Base-by-base conservation (phyloP, 2,888 invertebrate species). In the Drosophila pseudotalamancana region DNA sequence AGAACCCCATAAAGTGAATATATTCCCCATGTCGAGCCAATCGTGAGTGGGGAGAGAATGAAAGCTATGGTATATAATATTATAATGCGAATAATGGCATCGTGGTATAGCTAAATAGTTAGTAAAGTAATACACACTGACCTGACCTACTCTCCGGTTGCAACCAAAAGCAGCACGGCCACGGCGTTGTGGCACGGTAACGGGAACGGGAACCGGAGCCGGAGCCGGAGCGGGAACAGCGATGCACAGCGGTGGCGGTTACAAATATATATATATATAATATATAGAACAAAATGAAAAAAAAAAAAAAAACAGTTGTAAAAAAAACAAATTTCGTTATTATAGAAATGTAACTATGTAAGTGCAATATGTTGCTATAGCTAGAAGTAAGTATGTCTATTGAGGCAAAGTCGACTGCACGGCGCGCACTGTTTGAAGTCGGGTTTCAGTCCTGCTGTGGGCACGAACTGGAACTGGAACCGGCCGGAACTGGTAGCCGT, bases 71-170 rank as follows among this genome's bases (percentile, higher is more conserved):
- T 23, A n/a, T 49, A 42, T 35, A 43, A 34, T 53, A 31, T 40
- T 34, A 57, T 62, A 60, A 61, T 60, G 55, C 18, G 53, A 57
- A 27, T 56, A 43, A 34, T 35, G 34, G 19, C 34, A 31, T 12
- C 43, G n/a, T 39, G 57, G 37, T 46, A 49, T 71, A 57, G 57
- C 60, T 60, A 57, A 68, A 68, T 63, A 61, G 68, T 68, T 72
- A 48, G 55, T 69, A 53, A 78, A 80, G 66, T 82, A 76, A 69
- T 69, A 70, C 63, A 78, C 72, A 83, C 83, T 83, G 85, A 83
- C 83, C 83, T 83, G 83, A 87, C 87, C 83, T 87, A 83, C 83
- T 83, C 70, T 85, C 84, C 82, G 66, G 68, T 64, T 70, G 40
- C 60, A 46, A 57, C 57, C 45, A 55, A 48, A n/a, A 55, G 31